Evolutionary conservation across 1,140 invertebrate genomes (phyloP).

Genomic region (Galleria mellonella): DNA sequence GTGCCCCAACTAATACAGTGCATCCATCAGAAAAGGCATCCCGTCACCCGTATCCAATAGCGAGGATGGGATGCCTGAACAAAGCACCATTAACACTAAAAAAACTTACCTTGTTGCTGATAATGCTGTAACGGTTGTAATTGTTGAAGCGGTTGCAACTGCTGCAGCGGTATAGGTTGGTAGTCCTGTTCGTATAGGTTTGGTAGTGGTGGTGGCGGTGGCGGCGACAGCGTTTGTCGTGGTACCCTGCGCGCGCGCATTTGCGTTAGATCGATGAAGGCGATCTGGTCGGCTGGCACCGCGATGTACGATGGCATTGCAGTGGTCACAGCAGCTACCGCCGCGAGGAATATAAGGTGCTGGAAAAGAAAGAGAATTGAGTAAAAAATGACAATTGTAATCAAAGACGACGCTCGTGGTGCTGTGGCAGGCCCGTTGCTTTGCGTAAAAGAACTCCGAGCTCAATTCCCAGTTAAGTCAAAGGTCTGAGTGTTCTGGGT

Average conservation of each 20-base stretch:
- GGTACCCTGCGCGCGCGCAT: conserved; percentile 44
- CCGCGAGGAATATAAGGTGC: conserved; percentile 36
- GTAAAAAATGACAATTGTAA: no score
- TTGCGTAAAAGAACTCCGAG: no score
- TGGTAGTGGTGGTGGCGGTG: conserved; percentile 26
- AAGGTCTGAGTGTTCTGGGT: no score
- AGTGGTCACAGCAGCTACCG: conserved; percentile 34
- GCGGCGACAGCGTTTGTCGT: conserved; percentile 54
- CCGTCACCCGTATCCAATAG: no score
- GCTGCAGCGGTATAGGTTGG: conserved; percentile 38
- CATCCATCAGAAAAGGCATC: no score
- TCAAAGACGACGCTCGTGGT: no score
- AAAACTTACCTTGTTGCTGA: conserved; percentile 33
- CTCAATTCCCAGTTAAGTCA: no score
- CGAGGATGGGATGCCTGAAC: no score
- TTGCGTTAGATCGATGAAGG: conserved; percentile 57
- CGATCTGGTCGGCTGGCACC: conserved; percentile 76
- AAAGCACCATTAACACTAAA: no score
- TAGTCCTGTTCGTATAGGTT: conserved; percentile 48
- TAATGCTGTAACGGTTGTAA: no score
- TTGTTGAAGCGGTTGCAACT: conserved; percentile 24
- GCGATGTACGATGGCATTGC: conserved; percentile 76
- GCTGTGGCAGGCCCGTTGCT: no score
- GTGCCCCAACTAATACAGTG: no score
- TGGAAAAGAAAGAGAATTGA: conserved; percentile 15